Evolutionary conservation across 2,888 invertebrate species (phyloP).

Genomic region (Habrosyne pyritoides): DNA sequence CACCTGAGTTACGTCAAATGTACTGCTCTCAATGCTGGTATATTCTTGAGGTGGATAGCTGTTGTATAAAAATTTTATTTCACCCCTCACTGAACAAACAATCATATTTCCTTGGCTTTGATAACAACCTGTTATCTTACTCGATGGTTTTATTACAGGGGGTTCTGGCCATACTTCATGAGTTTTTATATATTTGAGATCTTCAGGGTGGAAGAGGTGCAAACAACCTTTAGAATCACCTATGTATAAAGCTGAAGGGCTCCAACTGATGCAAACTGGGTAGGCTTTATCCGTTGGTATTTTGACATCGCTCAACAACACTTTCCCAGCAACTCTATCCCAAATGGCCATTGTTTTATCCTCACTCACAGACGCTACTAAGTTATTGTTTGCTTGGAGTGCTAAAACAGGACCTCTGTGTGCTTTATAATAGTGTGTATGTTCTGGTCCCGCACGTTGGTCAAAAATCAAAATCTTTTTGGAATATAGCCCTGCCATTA

Average conservation of each 20-base stretch:
- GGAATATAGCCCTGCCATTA: constrained; percentile 82
- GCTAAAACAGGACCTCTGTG: constrained; percentile 82
- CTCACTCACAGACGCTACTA: constrained; percentile 83
- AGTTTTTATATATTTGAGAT: constrained; percentile 52
- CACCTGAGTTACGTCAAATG: constrained; percentile 76
- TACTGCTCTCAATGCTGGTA: constrained; percentile 57
- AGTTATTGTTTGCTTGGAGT: constrained; percentile 61
- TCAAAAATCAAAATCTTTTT: constrained; percentile 82
- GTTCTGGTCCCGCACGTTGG: constrained; percentile 63
- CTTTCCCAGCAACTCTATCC: constrained; percentile 79
- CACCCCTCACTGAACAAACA: constrained; percentile 73
- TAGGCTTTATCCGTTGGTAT: constrained; percentile 68
- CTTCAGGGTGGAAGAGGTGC: constrained; percentile 69
- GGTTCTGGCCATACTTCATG: constrained; percentile 70
- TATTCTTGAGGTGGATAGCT: constrained; percentile 70
- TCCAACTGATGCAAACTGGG: constrained; percentile 73
- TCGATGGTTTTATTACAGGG: constrained; percentile 56
- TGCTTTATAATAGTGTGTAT: constrained; percentile 70
- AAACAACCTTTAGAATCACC: constrained; percentile 75
- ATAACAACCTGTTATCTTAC: constrained; percentile 70
- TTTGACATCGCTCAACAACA: constrained; percentile 62
- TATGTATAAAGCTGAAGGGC: constrained; percentile 65
- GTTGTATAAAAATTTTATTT: constrained; percentile 75
- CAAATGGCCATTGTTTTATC: constrained; percentile 83
- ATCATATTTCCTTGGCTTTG: constrained; percentile 70